Evolutionary conservation across 2,113 vertebrate species (phyloP).

Genomic region (Pandion haliaetus): DNA sequence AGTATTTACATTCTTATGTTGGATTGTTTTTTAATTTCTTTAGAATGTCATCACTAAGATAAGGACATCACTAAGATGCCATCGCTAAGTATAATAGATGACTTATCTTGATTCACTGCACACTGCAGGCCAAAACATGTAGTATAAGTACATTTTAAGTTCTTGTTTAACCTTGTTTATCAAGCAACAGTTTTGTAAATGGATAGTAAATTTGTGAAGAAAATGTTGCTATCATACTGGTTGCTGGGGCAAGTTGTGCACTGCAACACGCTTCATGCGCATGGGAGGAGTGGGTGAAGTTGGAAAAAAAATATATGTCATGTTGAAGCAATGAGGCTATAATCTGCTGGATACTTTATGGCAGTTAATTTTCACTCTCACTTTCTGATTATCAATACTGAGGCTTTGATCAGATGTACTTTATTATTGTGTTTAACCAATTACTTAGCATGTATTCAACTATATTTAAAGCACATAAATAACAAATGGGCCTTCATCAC

Average conservation of each 20-base stretch:
- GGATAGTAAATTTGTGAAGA: not conserved
- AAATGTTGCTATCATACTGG: not conserved
- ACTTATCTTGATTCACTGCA: not conserved
- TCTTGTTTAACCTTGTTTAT: not conserved
- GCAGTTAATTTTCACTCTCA: not conserved
- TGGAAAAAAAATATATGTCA: not conserved
- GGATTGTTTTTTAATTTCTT: not conserved
- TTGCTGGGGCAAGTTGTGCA: not conserved
- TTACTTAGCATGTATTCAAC: not conserved
- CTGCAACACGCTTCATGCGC: not conserved
- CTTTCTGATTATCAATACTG: not conserved
- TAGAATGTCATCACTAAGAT: not conserved
- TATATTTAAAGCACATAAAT: not conserved
- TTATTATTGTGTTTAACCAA: not conserved
- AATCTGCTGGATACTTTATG: not conserved
- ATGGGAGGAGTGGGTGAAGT: not conserved
- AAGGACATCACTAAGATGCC: not conserved
- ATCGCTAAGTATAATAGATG: not conserved
- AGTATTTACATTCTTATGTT: not conserved
- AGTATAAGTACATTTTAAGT: not conserved
- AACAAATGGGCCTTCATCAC: not conserved
- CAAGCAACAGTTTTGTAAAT: not conserved
- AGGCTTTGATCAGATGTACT: not conserved
- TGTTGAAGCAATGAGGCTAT: not conserved
- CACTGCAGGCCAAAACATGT: not conserved